Percentiles rank a stretch among this genome's conserved stretches.
Conservation (phyloP, 1,140 invertebrate genomes). For the Lepidotrigona ventralis region DNA sequence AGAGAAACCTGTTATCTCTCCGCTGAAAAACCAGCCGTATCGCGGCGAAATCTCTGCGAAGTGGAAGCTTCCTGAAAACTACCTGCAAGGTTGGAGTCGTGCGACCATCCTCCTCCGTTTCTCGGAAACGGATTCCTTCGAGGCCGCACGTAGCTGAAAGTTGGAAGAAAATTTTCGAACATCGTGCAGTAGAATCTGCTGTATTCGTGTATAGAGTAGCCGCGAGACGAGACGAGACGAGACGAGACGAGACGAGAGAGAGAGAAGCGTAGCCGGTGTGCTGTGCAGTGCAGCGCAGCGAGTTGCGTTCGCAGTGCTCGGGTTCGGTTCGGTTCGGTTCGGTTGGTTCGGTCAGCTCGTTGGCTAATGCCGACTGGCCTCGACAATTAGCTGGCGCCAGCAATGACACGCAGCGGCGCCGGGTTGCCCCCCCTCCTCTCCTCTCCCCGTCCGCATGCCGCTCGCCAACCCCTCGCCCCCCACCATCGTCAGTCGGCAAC, state of each 20-base stretch:
- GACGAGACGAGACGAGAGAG: background rate
- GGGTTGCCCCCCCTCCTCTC: conserved; percentile 45
- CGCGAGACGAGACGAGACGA: background rate
- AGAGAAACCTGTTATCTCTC: conserved; percentile 4
- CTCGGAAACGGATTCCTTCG: background rate
- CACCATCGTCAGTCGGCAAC: conserved; percentile 13
- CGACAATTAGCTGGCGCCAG: conserved; percentile 78
- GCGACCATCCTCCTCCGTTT: background rate
- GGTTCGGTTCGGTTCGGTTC: conserved; percentile 59
- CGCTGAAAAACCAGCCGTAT: background rate
- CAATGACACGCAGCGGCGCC: conserved; percentile 76
- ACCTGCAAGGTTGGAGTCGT: background rate
- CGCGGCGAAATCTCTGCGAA: background rate
- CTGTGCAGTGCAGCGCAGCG: conserved; percentile 3
- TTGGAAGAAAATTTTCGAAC: background rate
- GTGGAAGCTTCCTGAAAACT: conserved; percentile 23
- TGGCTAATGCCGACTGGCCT: conserved; percentile 76
- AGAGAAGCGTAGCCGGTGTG: background rate
- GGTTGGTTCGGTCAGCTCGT: conserved; percentile 69
- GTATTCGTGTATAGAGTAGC: background rate
- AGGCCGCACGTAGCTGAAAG: background rate
- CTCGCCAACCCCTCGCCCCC: background rate
- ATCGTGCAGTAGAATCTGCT: background rate
- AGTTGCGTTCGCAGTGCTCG: conserved; percentile 41
- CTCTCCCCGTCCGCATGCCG: conserved; percentile 18